Percentiles rank a stretch among this genome's conserved stretches.
phyloP scores from a whole-genome alignment of 2,113 vertebrate genomes.

The Ophthalmolycus amberensis region DNA sequence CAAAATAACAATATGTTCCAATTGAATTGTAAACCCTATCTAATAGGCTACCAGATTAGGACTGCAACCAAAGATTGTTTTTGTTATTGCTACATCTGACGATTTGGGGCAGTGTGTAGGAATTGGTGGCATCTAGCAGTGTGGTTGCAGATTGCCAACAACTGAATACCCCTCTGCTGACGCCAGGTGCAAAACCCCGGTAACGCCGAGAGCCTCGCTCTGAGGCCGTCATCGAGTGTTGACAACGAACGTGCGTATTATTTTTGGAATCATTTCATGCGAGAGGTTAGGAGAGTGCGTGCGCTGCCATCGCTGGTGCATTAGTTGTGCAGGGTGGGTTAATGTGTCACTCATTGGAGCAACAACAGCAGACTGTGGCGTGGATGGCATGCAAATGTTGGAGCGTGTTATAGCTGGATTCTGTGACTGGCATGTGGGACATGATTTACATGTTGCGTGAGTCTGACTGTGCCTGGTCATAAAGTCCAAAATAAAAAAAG shows the following conservation, averaged over 20 bases:
- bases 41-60: neutral
- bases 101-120: no score
- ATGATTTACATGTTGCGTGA: neutral
- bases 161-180: no score
- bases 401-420: neutral
- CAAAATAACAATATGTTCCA: neutral
- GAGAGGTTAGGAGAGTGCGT: neutral
- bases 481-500: neutral
- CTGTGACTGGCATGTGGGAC: neutral
- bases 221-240: no score
- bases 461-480: neutral
- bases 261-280: neutral
- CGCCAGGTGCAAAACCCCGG: no score
- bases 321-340: neutral
- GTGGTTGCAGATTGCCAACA: no score
- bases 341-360: neutral
- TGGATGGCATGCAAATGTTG: neutral
- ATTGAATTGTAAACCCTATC: neutral
- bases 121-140: no score
- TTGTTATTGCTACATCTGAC: neutral
- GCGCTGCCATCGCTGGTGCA: neutral
- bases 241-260: neutral
- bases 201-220: no score
- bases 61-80: neutral
- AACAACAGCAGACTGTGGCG: no score